Percentiles rank a stretch among this genome's conserved stretches.
phyloP scores from a whole-genome alignment of 1,140 invertebrate genomes.

The Drosophila oshimai region DNA sequence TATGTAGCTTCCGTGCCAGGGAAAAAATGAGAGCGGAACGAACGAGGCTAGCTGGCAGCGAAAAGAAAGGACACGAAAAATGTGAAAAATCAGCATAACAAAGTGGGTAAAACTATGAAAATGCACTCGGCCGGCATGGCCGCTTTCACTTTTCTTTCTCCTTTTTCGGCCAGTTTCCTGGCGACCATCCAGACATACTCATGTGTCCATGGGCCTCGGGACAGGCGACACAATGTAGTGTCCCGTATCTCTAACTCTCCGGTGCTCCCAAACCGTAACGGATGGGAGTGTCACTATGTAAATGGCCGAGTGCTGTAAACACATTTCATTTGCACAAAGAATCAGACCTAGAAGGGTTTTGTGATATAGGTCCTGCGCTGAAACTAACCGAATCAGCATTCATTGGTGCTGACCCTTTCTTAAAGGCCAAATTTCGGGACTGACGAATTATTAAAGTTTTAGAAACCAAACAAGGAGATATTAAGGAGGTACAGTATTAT shows the following conservation, averaged over 20 bases:
- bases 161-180: slow-evolving; percentile 18
- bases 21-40: slow-evolving; percentile 65
- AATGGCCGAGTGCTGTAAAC: slow-evolving; percentile 32
- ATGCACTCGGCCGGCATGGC: slow-evolving; percentile 51
- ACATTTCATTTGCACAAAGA: slow-evolving; percentile 45
- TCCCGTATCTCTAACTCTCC: not conserved
- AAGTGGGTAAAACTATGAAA: slow-evolving; percentile 64
- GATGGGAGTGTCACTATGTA: slow-evolving; percentile 17
- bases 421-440: not conserved
- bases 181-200: slow-evolving; percentile 39
- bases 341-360: slow-evolving; percentile 26
- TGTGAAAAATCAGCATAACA: slow-evolving; percentile 74
- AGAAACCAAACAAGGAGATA: not conserved
- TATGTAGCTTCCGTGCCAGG: slow-evolving; percentile 46
- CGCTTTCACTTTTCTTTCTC: slow-evolving; percentile 29
- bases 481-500: not conserved
- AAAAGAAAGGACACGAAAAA: slow-evolving; percentile 39
- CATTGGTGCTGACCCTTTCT: slow-evolving; percentile 13
- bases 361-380: not conserved
- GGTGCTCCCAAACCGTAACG: not conserved
- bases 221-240: slow-evolving; percentile 40
- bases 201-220: slow-evolving; percentile 13
- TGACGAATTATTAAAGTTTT: not conserved
- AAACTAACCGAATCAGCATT: slow-evolving; percentile 8
- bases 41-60: slow-evolving; percentile 21